Evolutionary conservation across 1,140 invertebrate species (phyloP).

Genomic region (Drosophila orosa): DNA sequence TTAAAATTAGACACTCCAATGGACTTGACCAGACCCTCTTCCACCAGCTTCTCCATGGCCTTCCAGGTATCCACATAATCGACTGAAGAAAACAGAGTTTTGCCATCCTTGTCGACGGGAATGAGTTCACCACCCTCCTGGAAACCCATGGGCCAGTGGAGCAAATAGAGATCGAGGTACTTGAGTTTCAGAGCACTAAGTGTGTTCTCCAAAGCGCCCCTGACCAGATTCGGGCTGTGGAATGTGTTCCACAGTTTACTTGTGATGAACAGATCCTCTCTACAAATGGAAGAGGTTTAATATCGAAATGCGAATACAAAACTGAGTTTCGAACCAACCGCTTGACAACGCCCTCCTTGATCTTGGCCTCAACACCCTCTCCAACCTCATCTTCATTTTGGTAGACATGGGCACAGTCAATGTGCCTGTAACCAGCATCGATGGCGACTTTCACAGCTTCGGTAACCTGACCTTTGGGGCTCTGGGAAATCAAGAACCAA

Average conservation of each 20-base stretch:
- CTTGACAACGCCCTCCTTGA: conserved; percentile 88
- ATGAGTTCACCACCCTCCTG: conserved; percentile 84
- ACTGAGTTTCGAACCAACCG: conserved; percentile 84
- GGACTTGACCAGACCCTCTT: conserved; percentile 88
- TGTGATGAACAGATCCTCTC: conserved; percentile 89
- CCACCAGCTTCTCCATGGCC: conserved; percentile 90
- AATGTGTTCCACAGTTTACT: conserved; percentile 90
- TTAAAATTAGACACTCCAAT: conserved; percentile 96
- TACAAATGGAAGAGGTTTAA: conserved; percentile 41
- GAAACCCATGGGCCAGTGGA: conserved; percentile 92
- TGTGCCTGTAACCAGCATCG: conserved; percentile 91
- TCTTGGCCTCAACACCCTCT: conserved; percentile 87
- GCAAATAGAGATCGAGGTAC: conserved; percentile 91
- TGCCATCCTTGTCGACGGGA: conserved; percentile 86
- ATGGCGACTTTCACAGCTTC: conserved; percentile 91
- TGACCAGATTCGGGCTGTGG: conserved; percentile 87
- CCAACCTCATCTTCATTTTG: conserved; percentile 92
- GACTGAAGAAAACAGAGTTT: conserved; percentile 86
- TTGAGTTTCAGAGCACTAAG: conserved; percentile 87
- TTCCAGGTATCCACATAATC: conserved; percentile 93
- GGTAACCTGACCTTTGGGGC: conserved; percentile 89
- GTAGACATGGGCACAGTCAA: conserved; percentile 93
- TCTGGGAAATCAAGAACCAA: conserved; percentile 86
- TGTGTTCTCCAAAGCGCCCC: conserved; percentile 86
- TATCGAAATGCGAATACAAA: not conserved